Evolutionary conservation across 2,113 vertebrate species (phyloP).

Genomic region (Microcebus griseorufus): DNA sequence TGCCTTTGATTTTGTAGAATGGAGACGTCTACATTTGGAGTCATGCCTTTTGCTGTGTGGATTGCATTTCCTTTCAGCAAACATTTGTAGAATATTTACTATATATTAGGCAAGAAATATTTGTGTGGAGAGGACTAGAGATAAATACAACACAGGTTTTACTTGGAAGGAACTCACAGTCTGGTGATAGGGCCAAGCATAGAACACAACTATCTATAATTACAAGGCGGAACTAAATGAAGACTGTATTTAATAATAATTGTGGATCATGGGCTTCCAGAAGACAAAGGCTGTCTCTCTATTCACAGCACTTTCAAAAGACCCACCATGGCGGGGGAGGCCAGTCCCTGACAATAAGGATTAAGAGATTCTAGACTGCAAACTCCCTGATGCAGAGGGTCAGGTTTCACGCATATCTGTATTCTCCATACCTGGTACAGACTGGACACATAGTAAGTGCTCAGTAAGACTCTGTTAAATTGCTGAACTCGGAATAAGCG

Average conservation of each 20-base stretch:
- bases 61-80: slow-evolving; percentile 28
- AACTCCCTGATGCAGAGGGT: not conserved
- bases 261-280: not conserved
- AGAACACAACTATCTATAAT: not conserved
- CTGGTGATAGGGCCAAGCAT: not conserved
- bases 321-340: not conserved
- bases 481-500: not conserved
- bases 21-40: not conserved
- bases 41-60: not conserved
- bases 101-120: not conserved
- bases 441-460: not conserved
- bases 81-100: not conserved
- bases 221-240: not conserved
- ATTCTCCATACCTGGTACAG: not conserved
- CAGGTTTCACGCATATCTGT: not conserved
- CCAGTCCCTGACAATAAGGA: not conserved
- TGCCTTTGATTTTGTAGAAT: not conserved
- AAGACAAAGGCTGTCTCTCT: not conserved
- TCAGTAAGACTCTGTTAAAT: not conserved
- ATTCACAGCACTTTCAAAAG: not conserved
- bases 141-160: not conserved
- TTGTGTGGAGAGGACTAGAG: not conserved
- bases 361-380: not conserved
- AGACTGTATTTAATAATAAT: not conserved
- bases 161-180: not conserved